Conservation (phyloP, 2,797 vertebrate species). For the Petrocephalus sullivani region DNA sequence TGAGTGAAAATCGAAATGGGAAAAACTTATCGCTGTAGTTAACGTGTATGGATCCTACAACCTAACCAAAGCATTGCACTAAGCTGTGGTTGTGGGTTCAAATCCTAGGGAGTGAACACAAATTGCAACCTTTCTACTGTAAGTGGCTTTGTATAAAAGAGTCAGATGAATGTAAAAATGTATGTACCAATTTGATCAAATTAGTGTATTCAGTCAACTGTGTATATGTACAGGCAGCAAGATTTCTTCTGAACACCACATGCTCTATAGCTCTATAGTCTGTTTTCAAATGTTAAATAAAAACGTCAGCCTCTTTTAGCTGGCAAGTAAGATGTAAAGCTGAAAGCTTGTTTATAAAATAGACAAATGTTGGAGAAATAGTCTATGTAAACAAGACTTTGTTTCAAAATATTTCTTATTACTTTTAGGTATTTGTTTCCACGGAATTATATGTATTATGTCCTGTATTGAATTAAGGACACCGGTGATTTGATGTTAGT, state of each 20-base stretch:
- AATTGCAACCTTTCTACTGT: too few relatives aligned
- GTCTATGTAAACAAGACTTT: neutral
- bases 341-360: neutral
- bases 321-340: neutral
- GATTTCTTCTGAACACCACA: neutral
- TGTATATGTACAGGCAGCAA: neutral
- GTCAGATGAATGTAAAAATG: neutral
- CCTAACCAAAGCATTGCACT: too few relatives aligned
- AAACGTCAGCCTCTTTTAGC: neutral
- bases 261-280: neutral
- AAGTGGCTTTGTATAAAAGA: too few relatives aligned
- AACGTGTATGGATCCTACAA: too few relatives aligned
- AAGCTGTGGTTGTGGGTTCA: too few relatives aligned
- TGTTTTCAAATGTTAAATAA: neutral
- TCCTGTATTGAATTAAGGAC: neutral
- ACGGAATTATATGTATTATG: neutral
- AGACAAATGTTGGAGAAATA: neutral
- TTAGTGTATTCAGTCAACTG: neutral
- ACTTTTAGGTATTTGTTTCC: neutral
- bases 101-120: too few relatives aligned
- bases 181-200: neutral
- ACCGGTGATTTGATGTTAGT: neutral
- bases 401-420: neutral
- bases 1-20: neutral
- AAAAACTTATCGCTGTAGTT: neutral